Evolutionary conservation across 2,888 invertebrate species (phyloP), one percentile per base, ranked within the genome.

Genomic region (Drosophila borborema): DNA sequence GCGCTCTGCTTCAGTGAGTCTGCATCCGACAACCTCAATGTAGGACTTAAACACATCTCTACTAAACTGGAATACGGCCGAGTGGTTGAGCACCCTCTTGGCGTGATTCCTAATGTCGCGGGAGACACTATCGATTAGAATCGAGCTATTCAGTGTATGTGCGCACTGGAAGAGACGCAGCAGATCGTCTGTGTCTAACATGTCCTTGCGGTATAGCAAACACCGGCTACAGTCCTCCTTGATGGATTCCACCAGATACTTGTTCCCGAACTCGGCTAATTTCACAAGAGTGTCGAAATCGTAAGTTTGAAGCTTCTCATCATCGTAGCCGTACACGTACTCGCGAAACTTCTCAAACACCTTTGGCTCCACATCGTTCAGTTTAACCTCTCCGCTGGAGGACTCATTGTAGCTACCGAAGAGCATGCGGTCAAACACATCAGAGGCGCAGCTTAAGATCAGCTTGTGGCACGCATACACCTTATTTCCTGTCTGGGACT

Each of bases 361-460:
- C 1, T 67, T 53, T 6, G 63, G 54, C 0, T 67, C 61, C 3
- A 79, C 73, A 48, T 79, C 69, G 2, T 34, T 48, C 2, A 79
- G 16, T 1, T 31, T 43, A 2, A 79, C 70, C 3, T 63, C 58
- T 0, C 64, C 63, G n/a, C 40, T 64, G 0, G 16, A 48, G 18
- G 66, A 48, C 60, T 79, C 80, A 10, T 55, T 36, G 1, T 59
- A 79, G 16, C 40, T 64, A 0, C 76, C 79, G 5, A 46, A 79
- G 2, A 79, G 66, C 79, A 79, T 79, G 16, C 73, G 72, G 8
- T 70, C 67, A 18, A 79, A 79, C 2, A 67, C 76, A 2, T 79
- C 76, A 0, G 79, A 79, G 59, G 79, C 76, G 2, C 66, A 62
- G 51, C 76, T 60, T 0, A 79, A 58, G 14, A 76, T 69, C 49